Conservation (phyloP, 92 coral and sea anemone genomes). For the Zoanthus sansibaricus region DNA sequence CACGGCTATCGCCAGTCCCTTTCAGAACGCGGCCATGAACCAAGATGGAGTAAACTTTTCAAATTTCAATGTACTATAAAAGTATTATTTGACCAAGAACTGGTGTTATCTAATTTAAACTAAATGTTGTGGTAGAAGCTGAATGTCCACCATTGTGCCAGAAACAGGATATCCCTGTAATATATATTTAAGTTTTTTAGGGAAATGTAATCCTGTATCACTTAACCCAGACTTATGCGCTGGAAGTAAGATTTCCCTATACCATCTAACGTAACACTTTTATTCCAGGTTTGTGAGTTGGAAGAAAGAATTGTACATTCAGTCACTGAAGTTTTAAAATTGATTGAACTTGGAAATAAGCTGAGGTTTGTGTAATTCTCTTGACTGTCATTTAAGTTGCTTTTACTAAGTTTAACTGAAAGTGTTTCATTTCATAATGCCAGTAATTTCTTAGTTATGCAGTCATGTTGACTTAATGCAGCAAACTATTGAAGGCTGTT, state of each 20-base stretch:
- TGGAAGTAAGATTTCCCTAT: not conserved
- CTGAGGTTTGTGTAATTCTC: conserved; percentile 73
- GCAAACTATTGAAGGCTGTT: no score
- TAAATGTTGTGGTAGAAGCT: not conserved
- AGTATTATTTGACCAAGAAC: no score
- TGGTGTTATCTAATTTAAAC: no score
- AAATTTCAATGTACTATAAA: no score
- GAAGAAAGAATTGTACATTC: conserved; percentile 90
- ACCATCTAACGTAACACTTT: not conserved
- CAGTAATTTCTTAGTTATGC: no score
- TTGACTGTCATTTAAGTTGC: not conserved
- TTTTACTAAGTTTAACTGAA: no score
- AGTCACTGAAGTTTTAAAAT: conserved; percentile 93
- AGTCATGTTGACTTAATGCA: no score
- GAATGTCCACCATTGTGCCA: not conserved
- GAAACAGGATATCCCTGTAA: not conserved
- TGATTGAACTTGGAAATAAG: conserved; percentile 95
- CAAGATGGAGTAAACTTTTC: no score
- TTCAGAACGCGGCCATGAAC: no score
- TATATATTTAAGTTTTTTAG: no score
- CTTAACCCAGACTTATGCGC: not conserved
- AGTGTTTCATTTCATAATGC: no score
- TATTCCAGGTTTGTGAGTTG: conserved; percentile 88
- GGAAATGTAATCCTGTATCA: not conserved
- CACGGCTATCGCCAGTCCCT: no score